Evolutionary conservation across 2,113 vertebrate genomes (phyloP).

Genomic region (Irena cyanogastra): DNA sequence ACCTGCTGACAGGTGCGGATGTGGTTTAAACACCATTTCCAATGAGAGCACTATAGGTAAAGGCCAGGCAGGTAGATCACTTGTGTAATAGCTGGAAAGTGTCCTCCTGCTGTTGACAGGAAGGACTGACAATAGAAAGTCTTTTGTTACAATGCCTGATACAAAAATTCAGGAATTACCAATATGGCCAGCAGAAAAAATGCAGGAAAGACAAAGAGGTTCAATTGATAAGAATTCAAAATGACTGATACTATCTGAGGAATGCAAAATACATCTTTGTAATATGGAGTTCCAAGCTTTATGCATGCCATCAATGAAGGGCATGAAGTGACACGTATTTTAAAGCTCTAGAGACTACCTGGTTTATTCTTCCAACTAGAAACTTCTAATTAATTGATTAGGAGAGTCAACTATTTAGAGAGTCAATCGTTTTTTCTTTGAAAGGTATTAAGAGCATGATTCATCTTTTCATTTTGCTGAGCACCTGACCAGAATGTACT

Average conservation of each 20-base stretch:
- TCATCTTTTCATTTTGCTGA: background rate
- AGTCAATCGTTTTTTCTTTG: background rate
- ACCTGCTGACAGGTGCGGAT: background rate
- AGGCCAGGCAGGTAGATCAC: background rate
- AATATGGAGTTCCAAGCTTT: background rate
- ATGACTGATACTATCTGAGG: background rate
- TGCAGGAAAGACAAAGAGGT: background rate
- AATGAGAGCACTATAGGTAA: background rate
- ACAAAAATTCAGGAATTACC: conserved; percentile 43
- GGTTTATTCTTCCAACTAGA: background rate
- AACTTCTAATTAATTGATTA: background rate
- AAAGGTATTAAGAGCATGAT: background rate
- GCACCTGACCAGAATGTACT: background rate
- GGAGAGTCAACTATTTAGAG: background rate
- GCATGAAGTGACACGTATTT: background rate
- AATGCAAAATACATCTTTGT: background rate
- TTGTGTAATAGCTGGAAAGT: background rate
- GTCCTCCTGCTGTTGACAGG: background rate
- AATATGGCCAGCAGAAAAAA: conserved; percentile 3
- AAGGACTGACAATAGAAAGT: conserved; percentile 41
- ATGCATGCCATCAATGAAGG: background rate
- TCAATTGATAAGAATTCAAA: background rate
- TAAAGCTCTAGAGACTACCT: background rate
- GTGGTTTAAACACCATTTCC: background rate
- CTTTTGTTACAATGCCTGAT: conserved; percentile 31